Evolutionary conservation across 35 echinoderm and acorn worm genomes (phyloP), one percentile per base, ranked within the genome.

Genomic region (Heliocidaris tuberculata): DNA sequence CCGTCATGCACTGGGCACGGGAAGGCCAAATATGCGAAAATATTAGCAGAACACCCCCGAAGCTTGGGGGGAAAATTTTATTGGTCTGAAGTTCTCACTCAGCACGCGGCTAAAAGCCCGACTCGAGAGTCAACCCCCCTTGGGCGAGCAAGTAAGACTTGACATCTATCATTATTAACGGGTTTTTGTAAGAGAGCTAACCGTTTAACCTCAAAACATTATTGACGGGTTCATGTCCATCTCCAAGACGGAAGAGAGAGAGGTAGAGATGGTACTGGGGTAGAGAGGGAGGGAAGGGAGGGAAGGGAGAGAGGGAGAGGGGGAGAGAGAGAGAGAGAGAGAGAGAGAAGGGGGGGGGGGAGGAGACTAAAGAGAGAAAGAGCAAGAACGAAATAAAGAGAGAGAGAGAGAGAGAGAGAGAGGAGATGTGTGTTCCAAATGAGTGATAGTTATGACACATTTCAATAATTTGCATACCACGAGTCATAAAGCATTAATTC

Each of bases 131-230:
- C 47, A 89, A 32, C 87, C 87, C 31, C 87, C 87, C 87, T 89
- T 89, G 31, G 87, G 87, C 87, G 47, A 48, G 32, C 47, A 89
- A 89, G 31, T 89, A 89, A 47, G 31, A 89, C 87, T 89, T 89
- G 87, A 89, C 87, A 89, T 89, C 87, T 89, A 89, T 89, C 87
- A 89, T 89, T 89, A 89, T 89, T 89, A 89, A 48, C 87, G 31
- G 31, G 31, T 48, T 78, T 78, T 78, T 78, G 65, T 78, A 29
- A 78, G 65, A 78, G 65, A 78, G 65, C 15, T 78, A 78, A 78
- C 65, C 65, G 65, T 78, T 78, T 78, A 78, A 78, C 65, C 65
- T 78, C 65, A 78, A 78, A 78, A 78, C 65, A 78, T 78, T 78
- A 78, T 78, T 78, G 65, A 78, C 65, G 60, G 60, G 60, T 70